Conservation (phyloP, 2,113 vertebrate species). For the Hyaena hyaena region DNA sequence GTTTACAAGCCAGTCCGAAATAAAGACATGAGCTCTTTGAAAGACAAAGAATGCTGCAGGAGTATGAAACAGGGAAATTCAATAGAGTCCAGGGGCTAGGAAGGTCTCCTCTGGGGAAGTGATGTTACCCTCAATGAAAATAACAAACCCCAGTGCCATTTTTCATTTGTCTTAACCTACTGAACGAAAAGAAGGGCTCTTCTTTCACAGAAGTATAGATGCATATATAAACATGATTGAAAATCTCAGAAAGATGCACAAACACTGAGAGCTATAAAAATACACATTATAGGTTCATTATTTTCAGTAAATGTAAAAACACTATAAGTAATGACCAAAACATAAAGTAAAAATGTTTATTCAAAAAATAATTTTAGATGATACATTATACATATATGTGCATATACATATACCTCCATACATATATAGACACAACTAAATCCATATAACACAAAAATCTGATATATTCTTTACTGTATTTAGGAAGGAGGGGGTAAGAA, state of each 20-base stretch:
- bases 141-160: background rate
- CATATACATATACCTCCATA: background rate
- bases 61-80: background rate
- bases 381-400: background rate
- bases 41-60: background rate
- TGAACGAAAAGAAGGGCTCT: background rate
- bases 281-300: background rate
- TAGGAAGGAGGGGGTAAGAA: background rate
- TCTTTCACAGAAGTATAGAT: background rate
- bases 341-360: background rate
- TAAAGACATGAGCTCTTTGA: background rate
- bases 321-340: background rate
- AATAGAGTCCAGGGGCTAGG: rapidly evolving
- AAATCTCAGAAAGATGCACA: background rate
- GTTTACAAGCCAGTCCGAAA: background rate
- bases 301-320: background rate
- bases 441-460: background rate
- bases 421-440: background rate
- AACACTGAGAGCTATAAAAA: background rate
- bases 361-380: background rate
- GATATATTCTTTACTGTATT: background rate
- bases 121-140: background rate
- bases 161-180: background rate
- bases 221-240: background rate
- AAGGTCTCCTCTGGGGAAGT: background rate